Evolutionary conservation across 23 tunicate genomes (phyloP), one percentile per base, ranked within the genome.

Genomic region (Diplosoma virens): DNA sequence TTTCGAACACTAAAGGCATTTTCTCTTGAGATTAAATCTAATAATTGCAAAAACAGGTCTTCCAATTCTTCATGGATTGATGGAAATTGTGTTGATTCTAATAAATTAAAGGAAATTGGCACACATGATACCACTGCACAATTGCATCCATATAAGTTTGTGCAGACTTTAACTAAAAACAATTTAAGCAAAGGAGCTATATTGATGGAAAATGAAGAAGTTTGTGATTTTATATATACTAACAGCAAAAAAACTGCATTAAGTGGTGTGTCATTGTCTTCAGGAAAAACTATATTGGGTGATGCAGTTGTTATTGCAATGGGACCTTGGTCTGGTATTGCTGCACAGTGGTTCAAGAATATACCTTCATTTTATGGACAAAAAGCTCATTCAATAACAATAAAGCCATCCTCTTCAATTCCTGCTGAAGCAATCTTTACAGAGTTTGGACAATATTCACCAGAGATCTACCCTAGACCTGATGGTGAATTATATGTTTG

Each of bases 241-340:
- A 11, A 59, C 11, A 52, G 59, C 27, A 24, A 33, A 33, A 20
- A 29, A 18, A 67, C 66, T 37, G 47, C 68, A 17, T n/a, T n/a
- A n/a, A 58, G 16, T 23, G 81, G 78, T 2, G 79, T 87, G 0
- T 36, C 25, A 37, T 30, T 78, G 11, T 41, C 47, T 11, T 46
- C 61, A 14, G 82, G 82, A 36, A 18, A 16, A 0, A 45, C 56
- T 41, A 48, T 87, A 37, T 29, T 69, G 6, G 68, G 87, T 31
- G 82, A 87, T 47, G 81, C 27, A 32, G 63, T 77, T n/a, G 79
- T 87, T 29, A 41, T 87, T 7, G 47, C 87, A 0, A 87, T 87
- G 95, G 95, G 95, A 7, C 95, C 95, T 2, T 87, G 95, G 95
- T 58, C 95, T 16, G 95, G 95, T 25, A 7, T 69, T 0, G 95